phyloP scores from a whole-genome alignment of 2,113 vertebrate genomes.

The Hiodon tergisus region DNA sequence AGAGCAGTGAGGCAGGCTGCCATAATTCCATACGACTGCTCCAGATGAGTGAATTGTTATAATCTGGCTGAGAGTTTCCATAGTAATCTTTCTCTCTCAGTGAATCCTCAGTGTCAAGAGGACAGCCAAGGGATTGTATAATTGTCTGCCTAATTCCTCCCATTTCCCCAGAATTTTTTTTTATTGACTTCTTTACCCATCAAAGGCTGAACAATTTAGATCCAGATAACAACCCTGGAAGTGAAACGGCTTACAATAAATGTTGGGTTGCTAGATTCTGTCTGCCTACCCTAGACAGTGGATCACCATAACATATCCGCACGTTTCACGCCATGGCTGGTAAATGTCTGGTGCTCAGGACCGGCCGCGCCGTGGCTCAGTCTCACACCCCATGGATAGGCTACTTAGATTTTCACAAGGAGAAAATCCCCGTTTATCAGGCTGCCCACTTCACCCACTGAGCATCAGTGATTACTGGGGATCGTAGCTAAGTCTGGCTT shows the following conservation, averaged over 20 bases:
- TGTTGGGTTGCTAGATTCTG: not conserved
- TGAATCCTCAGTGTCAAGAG: not conserved
- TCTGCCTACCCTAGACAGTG: not conserved
- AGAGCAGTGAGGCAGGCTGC: not conserved
- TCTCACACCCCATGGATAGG: not conserved
- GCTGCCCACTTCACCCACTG: conserved; percentile 16
- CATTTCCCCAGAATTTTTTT: not conserved
- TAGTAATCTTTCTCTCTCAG: not conserved
- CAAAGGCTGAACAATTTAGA: not conserved
- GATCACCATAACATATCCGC: not conserved
- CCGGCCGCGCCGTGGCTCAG: not conserved
- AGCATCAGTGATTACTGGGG: conserved; percentile 8
- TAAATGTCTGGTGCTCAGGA: not conserved
- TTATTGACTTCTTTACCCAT: conserved; percentile 1
- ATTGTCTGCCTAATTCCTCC: not conserved
- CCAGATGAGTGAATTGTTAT: not conserved
- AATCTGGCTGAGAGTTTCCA: not conserved
- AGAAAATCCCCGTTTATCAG: conserved; percentile 31
- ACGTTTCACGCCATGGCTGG: not conserved
- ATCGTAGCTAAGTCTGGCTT: conserved; percentile 6
- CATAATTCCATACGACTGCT: not conserved
- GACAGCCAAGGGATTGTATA: not conserved
- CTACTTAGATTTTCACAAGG: conserved; percentile 15
- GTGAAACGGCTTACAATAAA: not conserved
- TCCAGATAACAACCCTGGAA: not conserved